Conservation (phyloP, 2,888 invertebrate species). For the Zootermopsis nevadensis region DNA sequence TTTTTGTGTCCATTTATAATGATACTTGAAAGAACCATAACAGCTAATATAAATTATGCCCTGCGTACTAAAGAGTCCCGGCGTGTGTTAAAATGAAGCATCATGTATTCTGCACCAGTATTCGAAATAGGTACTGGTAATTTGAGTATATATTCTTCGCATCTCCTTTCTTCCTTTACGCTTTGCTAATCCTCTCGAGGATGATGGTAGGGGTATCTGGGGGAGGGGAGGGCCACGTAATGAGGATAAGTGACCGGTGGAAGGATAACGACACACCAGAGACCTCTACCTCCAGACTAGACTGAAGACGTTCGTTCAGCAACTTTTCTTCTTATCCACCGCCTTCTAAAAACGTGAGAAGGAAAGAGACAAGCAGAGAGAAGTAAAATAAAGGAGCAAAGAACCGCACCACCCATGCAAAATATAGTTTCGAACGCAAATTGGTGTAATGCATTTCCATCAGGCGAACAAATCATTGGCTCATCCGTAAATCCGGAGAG, state of each 20-base stretch:
- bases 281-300: constrained; percentile 40
- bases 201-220: constrained; percentile 29
- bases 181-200: constrained; percentile 32
- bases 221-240: constrained; percentile 39
- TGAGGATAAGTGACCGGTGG: constrained; percentile 51
- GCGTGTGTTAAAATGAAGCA: background rate
- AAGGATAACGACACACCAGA: constrained; percentile 48
- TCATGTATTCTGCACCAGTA: background rate
- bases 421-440: constrained; percentile 28
- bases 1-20: too few relatives aligned
- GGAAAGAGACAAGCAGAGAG: background rate
- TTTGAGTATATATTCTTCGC: constrained; percentile 32
- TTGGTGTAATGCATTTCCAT: background rate
- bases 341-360: constrained; percentile 2
- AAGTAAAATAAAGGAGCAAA: background rate
- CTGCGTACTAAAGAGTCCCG: background rate
- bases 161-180: constrained; percentile 23
- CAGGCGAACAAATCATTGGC: background rate
- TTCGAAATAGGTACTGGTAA: constrained; percentile 10
- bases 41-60: too few relatives aligned
- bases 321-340: constrained; percentile 36
- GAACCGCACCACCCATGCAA: constrained; percentile 19
- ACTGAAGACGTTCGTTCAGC: constrained; percentile 31
- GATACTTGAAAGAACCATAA: too few relatives aligned
- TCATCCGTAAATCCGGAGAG: background rate